phyloP scores from a whole-genome alignment of 1,140 invertebrate genomes.

The Onthophagus taurus region DNA sequence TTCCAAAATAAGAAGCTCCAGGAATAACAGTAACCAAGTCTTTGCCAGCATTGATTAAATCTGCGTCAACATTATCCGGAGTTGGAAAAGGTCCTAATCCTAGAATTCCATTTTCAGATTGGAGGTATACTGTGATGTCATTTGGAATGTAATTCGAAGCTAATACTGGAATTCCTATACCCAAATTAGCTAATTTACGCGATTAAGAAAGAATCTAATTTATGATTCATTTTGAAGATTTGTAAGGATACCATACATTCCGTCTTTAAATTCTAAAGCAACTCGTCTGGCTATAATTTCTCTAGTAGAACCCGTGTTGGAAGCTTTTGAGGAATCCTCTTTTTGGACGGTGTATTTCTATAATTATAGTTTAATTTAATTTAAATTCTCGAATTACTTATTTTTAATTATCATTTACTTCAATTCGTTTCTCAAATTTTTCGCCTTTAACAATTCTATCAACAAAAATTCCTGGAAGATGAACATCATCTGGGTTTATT shows the following conservation, averaged over 20 bases:
- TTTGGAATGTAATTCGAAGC: conserved; percentile 83
- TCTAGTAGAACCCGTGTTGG: conserved; percentile 49
- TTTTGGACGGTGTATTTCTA: conserved; percentile 34
- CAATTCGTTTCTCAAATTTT: conserved; percentile 82
- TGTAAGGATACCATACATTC: conserved; percentile 76
- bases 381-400: too few species aligned
- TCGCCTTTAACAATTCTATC: conserved; percentile 72
- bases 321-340: conserved; percentile 14
- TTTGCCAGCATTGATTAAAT: conserved; percentile 97
- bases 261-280: conserved; percentile 89
- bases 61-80: conserved; percentile 74
- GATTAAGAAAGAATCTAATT: not conserved
- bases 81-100: conserved; percentile 87
- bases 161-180: conserved; percentile 90
- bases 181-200: conserved; percentile 62
- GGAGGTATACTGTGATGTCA: conserved; percentile 66
- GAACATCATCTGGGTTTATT: conserved; percentile 74
- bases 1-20: conserved; percentile 79
- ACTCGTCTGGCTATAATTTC: conserved; percentile 83
- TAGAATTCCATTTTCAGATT: conserved; percentile 94
- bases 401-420: conserved; percentile 43
- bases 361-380: too few species aligned
- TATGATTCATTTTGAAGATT: not conserved
- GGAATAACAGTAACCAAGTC: conserved; percentile 86
- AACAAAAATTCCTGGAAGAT: conserved; percentile 85